A percentile compares a stretch with the other conserved stretches of the same genome.
Evolutionary conservation across 2,113 vertebrate species (phyloP).

Genomic region (Notechis scutatus): DNA sequence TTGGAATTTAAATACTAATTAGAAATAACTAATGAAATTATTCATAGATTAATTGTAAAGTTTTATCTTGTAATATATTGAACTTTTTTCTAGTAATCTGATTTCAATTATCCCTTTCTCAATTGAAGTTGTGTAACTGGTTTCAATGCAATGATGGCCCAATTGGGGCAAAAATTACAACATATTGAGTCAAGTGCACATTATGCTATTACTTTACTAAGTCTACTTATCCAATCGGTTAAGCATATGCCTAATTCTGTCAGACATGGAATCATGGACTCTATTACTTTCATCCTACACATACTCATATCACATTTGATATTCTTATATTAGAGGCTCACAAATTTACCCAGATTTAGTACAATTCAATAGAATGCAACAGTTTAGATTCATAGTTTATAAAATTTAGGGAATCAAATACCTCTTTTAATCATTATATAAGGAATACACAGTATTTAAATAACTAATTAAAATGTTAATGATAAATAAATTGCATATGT

Average conservation of each 20-base stretch:
- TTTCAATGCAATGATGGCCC: neutral
- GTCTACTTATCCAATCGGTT: neutral
- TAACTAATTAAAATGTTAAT: neutral
- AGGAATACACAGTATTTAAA: neutral
- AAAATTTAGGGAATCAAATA: neutral
- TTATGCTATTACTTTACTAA: neutral
- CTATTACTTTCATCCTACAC: neutral
- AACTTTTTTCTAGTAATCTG: neutral
- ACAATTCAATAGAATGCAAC: neutral
- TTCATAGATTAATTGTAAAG: neutral
- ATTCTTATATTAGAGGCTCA: neutral
- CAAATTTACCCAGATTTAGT: neutral
- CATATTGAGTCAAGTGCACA: neutral
- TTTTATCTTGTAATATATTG: neutral
- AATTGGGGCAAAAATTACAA: neutral
- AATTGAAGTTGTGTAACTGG: neutral
- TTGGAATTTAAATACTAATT: neutral
- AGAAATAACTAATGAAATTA: neutral
- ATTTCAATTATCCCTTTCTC: slow-evolving; percentile 1
- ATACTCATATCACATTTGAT: neutral
- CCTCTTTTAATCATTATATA: neutral
- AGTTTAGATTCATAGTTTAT: neutral
- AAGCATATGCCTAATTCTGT: neutral
- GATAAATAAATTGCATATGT: neutral
- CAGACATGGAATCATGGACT: neutral